Evolutionary conservation across 1,140 invertebrate genomes (phyloP), one percentile per base, ranked within the genome.

Genomic region (Halesus radiatus): DNA sequence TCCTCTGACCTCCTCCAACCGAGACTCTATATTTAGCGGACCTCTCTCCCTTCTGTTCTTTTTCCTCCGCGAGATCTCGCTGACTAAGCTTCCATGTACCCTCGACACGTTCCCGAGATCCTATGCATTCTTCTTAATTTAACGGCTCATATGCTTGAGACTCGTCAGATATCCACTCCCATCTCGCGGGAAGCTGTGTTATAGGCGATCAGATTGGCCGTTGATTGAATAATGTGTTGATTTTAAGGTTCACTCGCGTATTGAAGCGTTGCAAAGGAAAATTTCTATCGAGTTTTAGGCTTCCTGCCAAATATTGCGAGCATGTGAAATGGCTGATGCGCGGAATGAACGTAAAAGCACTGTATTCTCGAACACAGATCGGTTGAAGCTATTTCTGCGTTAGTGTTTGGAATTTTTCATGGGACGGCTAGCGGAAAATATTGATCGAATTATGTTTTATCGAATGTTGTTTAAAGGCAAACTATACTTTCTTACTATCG

Each of bases 161-260:
- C 20, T 10, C 23, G 18, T 60, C 18, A 10, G 18, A 60, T 20
- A 60, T 60, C 54, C 54, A 58, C 54, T 22, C 22, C 16, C 18
- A 16, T 20, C 56, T 6, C 56, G 56, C 54, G n/a, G 7, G 8
- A 1, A 13, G 10, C 10, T 45, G 26, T 29, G 37, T 45, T 45
- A 13, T 45, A 45, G 37, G 37, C 37, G 54, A 60, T 20, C 7
- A 60, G 56, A 20, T 15, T 18, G 56, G 18, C 20, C 8, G 62
- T 10, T 26, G 62, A 66, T 66, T 66, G 62, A 66, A 66, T 29
- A 66, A 66, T 66, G 62, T 66, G 62, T 66, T 66, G 62, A 66
- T 66, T 32, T 66, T 66, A 66, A 66, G 62, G 62, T 66, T 66
- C 62, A 6, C 22, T 66, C 62, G 18, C 10, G 16, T 66, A 66